These are phyloP conservation scores for Psettodes erumei DNA, from an alignment of 2,113 vertebrate species.

Conservation along the genomic window DNA sequence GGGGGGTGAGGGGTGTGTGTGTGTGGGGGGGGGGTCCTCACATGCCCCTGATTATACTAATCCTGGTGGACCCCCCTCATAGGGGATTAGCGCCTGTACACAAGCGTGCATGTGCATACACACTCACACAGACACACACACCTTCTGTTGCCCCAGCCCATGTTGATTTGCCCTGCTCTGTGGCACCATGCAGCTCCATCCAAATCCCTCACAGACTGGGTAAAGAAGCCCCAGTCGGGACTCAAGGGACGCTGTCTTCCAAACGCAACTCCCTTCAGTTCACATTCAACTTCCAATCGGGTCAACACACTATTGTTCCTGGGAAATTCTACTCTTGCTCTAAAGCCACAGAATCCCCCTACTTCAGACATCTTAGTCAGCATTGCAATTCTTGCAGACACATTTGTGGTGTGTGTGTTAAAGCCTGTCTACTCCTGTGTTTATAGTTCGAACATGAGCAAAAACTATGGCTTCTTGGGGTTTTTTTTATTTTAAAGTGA, in stretches of 20 bases:
- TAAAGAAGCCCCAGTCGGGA: too few species aligned
- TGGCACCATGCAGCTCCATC: slow-evolving; percentile 41
- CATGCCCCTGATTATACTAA: slow-evolving; percentile 79
- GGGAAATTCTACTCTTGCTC: neutral
- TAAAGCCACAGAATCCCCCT: neutral
- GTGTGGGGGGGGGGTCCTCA: slow-evolving; percentile 47
- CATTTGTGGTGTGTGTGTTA: neutral
- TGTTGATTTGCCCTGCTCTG: slow-evolving; percentile 68
- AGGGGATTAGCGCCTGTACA: slow-evolving; percentile 65
- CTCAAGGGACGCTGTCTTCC: too few species aligned
- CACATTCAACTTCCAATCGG: slow-evolving; percentile 3
- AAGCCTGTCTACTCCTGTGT: neutral
- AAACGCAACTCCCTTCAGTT: too few species aligned
- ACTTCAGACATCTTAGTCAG: neutral
- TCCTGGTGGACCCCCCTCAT: slow-evolving; percentile 72
- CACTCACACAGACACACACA: slow-evolving; percentile 29
- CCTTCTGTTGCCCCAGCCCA: slow-evolving; percentile 70
- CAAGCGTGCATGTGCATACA: slow-evolving; percentile 33
- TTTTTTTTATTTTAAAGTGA: neutral
- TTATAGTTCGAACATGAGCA: neutral
- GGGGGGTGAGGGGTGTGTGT: too few species aligned
- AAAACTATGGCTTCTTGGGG: neutral
- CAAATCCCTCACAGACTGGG: slow-evolving; percentile 65
- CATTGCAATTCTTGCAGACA: neutral
- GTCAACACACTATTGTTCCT: neutral